Percentiles rank a stretch among this genome's conserved stretches.
These are phyloP conservation scores for Nemapogon koenigi DNA, from an alignment of 2,888 invertebrate genomes.

Conservation along the genomic window DNA sequence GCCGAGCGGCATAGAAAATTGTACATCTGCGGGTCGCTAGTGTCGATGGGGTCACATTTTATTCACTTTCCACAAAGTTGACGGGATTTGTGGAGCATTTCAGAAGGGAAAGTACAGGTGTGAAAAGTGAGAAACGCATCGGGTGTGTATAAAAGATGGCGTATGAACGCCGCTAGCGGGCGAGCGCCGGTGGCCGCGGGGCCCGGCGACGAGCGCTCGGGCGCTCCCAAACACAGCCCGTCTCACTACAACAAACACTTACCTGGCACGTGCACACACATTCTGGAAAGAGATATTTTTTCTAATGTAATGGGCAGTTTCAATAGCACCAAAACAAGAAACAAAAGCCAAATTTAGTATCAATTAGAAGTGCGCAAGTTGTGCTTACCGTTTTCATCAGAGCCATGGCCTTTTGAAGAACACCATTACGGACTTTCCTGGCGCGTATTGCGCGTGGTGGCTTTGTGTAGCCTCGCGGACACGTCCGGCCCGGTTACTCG, in stretches of 20 bases:
- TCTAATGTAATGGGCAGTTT: constrained; percentile 66
- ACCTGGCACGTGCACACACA: constrained; percentile 62
- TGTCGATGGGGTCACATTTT: too few species aligned
- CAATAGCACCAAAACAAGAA: constrained; percentile 66
- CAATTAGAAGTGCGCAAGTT: constrained; percentile 30
- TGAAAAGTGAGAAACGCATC: too few species aligned
- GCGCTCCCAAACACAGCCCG: too few species aligned
- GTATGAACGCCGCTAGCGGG: constrained; percentile 39
- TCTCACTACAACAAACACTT: too few species aligned
- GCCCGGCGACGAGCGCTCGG: too few species aligned
- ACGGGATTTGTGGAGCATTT: too few species aligned
- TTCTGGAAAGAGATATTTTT: constrained; percentile 66
- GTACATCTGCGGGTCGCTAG: too few species aligned
- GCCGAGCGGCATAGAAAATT: too few species aligned
- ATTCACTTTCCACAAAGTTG: too few species aligned
- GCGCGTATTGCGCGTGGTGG: constrained; percentile 44
- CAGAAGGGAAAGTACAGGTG: too few species aligned
- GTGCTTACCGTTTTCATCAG: constrained; percentile 65
- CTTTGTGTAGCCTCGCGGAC: constrained; percentile 46
- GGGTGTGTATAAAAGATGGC: constrained; percentile 63
- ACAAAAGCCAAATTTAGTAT: constrained; percentile 62
- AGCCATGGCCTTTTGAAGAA: constrained; percentile 65
- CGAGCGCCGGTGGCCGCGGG: constrained; percentile 60
- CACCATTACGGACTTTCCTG: constrained; percentile 61
- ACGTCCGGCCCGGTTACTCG: constrained; percentile 56